Conservation (phyloP, 2,797 vertebrate genomes). For the Delichon dasypus region DNA sequence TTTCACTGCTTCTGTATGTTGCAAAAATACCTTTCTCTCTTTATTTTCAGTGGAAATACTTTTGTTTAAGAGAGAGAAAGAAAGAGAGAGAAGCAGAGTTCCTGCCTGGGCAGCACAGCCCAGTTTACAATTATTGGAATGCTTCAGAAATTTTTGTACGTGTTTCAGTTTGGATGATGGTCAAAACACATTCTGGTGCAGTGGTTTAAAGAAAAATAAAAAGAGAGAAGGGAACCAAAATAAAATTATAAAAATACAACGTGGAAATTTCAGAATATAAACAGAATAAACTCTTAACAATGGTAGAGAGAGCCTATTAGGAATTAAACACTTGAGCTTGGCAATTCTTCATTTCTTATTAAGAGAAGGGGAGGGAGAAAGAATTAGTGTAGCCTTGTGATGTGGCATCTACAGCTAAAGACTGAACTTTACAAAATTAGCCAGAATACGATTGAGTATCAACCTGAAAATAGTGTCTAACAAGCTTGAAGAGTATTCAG, state of each 20-base stretch:
- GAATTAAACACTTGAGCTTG: constrained; percentile 23
- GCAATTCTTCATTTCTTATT: neutral
- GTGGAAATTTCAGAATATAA: constrained; percentile 59
- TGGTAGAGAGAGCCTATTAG: constrained; percentile 17
- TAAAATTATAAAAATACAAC: constrained; percentile 58
- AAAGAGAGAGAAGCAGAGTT: constrained; percentile 49
- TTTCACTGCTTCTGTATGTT: constrained; percentile 58
- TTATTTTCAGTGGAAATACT: constrained; percentile 63
- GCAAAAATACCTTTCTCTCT: constrained; percentile 45
- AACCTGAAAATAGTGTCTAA: constrained; percentile 37
- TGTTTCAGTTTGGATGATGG: constrained; percentile 69
- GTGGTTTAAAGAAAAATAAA: constrained; percentile 61
- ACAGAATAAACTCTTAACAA: constrained; percentile 51
- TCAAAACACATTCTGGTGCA: constrained; percentile 69
- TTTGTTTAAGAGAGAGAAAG: constrained; percentile 35
- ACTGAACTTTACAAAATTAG: constrained; percentile 52
- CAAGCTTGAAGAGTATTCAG: constrained; percentile 34
- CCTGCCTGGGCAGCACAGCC: constrained; percentile 63
- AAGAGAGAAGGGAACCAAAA: constrained; percentile 43
- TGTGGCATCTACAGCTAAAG: constrained; percentile 62
- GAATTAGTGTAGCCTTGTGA: constrained; percentile 56
- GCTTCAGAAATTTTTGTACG: constrained; percentile 67
- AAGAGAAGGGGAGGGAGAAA: neutral
- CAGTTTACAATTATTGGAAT: constrained; percentile 70
- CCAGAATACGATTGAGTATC: constrained; percentile 26